phyloP scores from a whole-genome alignment of 2,113 vertebrate species.

The Puntigrus tetrazona region DNA sequence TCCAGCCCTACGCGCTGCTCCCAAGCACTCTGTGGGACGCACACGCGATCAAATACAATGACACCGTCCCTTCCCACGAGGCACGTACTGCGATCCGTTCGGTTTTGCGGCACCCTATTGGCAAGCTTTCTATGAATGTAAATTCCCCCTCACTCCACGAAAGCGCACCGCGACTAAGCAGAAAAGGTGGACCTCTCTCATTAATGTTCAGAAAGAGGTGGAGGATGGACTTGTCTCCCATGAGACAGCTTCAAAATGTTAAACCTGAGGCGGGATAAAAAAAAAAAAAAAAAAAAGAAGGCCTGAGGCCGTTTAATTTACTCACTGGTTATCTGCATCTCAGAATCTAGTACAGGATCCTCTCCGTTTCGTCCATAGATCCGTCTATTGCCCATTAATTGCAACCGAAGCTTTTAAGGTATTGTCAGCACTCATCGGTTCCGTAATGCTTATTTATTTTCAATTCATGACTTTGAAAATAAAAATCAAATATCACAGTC shows the following conservation, averaged over 20 bases:
- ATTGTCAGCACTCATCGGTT: constrained; percentile 77
- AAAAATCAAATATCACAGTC: constrained; percentile 68
- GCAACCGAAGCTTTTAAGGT: constrained; percentile 75
- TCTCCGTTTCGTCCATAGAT: constrained; percentile 68
- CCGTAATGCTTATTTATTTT: constrained; percentile 74
- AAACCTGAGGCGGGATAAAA: constrained; percentile 48
- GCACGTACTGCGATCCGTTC: constrained; percentile 50
- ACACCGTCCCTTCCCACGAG: constrained; percentile 31
- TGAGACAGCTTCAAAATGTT: constrained; percentile 55
- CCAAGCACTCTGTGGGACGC: not conserved
- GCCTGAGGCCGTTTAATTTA: constrained; percentile 64
- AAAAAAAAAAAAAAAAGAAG: constrained; percentile 37
- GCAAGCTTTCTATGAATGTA: constrained; percentile 60
- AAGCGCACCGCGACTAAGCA: constrained; percentile 59
- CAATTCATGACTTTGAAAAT: constrained; percentile 75
- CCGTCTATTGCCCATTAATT: constrained; percentile 77
- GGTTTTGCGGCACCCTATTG: constrained; percentile 66
- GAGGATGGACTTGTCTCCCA: constrained; percentile 59
- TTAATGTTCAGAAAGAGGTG: constrained; percentile 57
- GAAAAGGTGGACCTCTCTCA: constrained; percentile 58
- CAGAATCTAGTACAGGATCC: constrained; percentile 69
- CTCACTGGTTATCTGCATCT: constrained; percentile 80
- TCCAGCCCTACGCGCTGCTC: constrained; percentile 16
- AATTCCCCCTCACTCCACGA: constrained; percentile 66
- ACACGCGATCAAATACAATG: not conserved